Evolutionary conservation across 2,797 vertebrate species (phyloP).

Genomic region (Enteromius mattozi): DNA sequence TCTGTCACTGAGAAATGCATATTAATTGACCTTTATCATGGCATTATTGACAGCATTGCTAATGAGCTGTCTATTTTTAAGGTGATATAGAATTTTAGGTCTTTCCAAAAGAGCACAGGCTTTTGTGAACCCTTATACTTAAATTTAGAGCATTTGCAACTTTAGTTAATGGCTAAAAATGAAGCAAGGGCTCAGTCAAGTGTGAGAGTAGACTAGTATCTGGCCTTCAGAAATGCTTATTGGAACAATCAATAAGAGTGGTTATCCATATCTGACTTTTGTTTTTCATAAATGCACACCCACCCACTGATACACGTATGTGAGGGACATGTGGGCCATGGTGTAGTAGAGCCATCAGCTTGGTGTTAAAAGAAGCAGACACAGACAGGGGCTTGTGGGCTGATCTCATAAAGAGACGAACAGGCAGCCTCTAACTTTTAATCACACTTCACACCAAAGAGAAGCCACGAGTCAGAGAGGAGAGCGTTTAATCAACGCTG

Average conservation of each 20-base stretch:
- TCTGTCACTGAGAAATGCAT: background rate
- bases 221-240: background rate
- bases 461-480: conserved; percentile 46
- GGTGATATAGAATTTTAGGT: background rate
- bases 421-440: conserved; percentile 45
- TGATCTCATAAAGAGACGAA: conserved; percentile 49
- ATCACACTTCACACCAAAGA: conserved; percentile 52
- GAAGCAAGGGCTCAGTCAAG: background rate
- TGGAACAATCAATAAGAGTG: background rate
- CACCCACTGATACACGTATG: background rate
- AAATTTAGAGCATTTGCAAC: background rate
- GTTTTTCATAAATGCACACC: background rate
- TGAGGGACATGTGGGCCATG: conserved; percentile 15
- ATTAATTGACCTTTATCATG: background rate
- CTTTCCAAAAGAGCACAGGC: background rate
- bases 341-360: conserved; percentile 39
- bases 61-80: background rate
- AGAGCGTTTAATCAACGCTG: conserved; percentile 19
- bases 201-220: background rate
- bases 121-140: background rate
- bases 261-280: conserved; percentile 18
- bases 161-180: background rate
- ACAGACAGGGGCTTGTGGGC: conserved; percentile 55
- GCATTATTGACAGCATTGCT: background rate
- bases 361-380: conserved; percentile 31